Conservation (phyloP, 2,113 vertebrate genomes). For the Vulpes ferrilata region DNA sequence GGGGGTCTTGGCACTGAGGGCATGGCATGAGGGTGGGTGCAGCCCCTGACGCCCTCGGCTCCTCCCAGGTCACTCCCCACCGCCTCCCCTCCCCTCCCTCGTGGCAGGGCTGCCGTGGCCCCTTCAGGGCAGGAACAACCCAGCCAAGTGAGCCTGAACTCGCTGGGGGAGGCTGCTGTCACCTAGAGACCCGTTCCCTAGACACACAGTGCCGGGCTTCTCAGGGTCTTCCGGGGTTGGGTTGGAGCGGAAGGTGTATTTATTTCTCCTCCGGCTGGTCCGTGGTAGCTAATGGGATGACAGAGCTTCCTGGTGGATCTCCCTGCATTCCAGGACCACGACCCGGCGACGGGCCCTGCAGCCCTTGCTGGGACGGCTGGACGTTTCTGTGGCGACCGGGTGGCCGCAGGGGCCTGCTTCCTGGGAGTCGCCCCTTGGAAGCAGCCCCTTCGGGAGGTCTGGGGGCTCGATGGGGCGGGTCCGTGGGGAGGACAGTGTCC, state of each 20-base stretch:
- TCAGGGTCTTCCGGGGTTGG: background rate
- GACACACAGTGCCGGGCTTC: background rate
- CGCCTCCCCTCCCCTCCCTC: background rate
- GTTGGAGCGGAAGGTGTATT: background rate
- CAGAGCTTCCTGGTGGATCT: background rate
- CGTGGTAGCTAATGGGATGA: background rate
- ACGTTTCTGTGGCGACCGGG: background rate
- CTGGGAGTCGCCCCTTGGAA: background rate
- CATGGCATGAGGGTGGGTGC: fast-evolving
- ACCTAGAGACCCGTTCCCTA: too few species aligned
- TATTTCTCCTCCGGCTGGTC: background rate
- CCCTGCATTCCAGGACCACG: too few species aligned
- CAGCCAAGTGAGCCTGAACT: background rate
- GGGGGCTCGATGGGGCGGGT: background rate
- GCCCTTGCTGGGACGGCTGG: too few species aligned
- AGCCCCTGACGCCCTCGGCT: fast-evolving
- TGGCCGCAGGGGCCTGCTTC: fast-evolving
- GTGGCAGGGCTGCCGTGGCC: background rate
- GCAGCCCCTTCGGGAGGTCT: background rate
- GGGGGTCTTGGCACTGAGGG: fast-evolving
- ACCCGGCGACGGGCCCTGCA: background rate
- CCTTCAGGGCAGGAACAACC: background rate
- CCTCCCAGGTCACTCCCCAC: background rate
- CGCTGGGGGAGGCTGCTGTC: background rate
- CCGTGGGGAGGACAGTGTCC: background rate